phyloP scores from a whole-genome alignment of 1,140 invertebrate genomes.

The Reticulitermes speratus region DNA sequence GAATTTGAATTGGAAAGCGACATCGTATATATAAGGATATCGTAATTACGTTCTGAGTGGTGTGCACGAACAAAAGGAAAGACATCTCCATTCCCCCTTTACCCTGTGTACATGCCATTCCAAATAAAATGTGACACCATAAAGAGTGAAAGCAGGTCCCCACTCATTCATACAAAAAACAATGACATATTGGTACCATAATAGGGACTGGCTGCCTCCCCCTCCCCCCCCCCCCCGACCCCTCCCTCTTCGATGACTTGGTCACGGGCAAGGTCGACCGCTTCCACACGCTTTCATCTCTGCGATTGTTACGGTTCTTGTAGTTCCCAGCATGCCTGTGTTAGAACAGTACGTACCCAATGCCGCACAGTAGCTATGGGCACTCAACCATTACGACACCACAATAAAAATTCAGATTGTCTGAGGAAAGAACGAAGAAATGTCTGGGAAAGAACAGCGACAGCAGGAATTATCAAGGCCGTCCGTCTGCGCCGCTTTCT shows the following conservation, averaged over 20 bases:
- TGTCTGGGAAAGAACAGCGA: not conserved
- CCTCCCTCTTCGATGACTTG: not conserved
- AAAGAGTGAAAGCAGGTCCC: not conserved
- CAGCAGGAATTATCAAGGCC: not conserved
- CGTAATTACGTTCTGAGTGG: not conserved
- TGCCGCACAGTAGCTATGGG: not conserved
- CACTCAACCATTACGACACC: not conserved
- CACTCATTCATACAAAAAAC: not conserved
- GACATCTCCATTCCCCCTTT: not conserved
- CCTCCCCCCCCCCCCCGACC: too few species aligned
- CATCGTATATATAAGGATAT: not conserved
- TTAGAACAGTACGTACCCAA: not conserved
- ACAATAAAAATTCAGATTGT: not conserved
- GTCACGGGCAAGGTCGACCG: conserved; percentile 4
- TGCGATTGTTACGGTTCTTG: not conserved
- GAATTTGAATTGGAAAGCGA: not conserved
- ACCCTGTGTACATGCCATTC: not conserved
- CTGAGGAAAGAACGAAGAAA: not conserved
- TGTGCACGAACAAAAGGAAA: not conserved
- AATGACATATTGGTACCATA: not conserved
- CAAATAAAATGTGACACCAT: not conserved
- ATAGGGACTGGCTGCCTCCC: not conserved
- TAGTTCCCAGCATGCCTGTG: not conserved
- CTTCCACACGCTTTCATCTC: conserved; percentile 3
- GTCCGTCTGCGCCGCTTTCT: not conserved